These are phyloP conservation scores for Phataginus tetradactyla DNA, from an alignment of 2,797 vertebrate genomes.

Conservation along the genomic window DNA sequence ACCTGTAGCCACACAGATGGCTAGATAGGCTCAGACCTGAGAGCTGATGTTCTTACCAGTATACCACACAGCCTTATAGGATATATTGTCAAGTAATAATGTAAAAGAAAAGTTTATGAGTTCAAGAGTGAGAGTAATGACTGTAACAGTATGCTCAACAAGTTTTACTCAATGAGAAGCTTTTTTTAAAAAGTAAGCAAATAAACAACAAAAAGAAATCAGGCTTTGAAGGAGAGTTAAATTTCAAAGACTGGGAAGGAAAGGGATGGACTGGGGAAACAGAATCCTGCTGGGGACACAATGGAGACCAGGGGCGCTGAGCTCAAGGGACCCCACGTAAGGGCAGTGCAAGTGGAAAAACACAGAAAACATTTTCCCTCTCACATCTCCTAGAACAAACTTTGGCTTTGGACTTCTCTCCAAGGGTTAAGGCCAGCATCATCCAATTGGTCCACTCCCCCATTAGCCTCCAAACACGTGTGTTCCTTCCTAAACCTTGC, in stretches of 20 bases:
- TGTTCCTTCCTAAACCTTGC: not conserved
- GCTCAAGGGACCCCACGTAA: not conserved
- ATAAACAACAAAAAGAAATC: not conserved
- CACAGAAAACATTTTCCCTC: not conserved
- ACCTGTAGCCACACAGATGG: not conserved
- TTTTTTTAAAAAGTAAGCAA: not conserved
- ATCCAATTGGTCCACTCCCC: not conserved
- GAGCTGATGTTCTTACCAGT: not conserved
- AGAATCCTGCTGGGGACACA: rapidly evolving
- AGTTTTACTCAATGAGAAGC: not conserved
- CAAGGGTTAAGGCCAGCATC: not conserved
- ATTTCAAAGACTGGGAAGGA: not conserved
- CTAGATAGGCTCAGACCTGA: not conserved
- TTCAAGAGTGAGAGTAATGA: not conserved
- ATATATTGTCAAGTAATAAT: not conserved
- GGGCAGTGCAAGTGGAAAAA: not conserved
- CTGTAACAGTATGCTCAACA: not conserved
- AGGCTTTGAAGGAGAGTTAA: not conserved
- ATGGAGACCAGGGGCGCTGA: not conserved
- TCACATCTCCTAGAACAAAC: not conserved
- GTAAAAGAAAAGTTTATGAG: not conserved
- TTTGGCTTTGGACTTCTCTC: not conserved
- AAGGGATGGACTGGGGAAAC: not conserved
- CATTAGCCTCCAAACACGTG: not conserved
- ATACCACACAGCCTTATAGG: not conserved